Evolutionary conservation across 23 tunicate species (phyloP).

Genomic region (Pegea sp.): DNA sequence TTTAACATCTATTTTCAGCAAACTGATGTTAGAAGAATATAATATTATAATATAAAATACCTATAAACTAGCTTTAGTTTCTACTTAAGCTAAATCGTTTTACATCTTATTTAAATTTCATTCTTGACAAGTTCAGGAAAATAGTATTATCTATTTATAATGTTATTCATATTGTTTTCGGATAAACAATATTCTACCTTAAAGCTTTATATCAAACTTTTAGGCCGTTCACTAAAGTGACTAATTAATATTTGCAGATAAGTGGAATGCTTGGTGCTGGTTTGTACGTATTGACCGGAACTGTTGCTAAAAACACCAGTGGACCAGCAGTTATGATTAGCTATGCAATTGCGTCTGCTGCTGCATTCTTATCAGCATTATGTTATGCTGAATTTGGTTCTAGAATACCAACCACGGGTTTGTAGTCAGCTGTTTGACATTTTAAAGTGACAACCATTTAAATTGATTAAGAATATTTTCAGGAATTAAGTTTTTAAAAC

Average conservation of each 20-base stretch:
- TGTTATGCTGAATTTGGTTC: conserved; percentile 64
- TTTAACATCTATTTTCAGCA: no score
- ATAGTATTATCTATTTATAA: no score
- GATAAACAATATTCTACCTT: no score
- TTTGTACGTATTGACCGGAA: conserved; percentile 38
- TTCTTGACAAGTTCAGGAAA: no score
- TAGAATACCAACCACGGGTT: conserved; percentile 41
- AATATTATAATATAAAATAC: no score
- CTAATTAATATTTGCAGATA: conserved; percentile 4
- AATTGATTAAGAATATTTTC: no score
- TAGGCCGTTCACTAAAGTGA: neutral
- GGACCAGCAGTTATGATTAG: conserved; percentile 37
- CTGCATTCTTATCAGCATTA: conserved; percentile 44
- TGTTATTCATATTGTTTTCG: no score
- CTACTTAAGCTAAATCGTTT: neutral
- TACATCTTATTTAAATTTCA: neutral
- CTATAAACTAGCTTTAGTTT: neutral
- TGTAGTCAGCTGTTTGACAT: no score
- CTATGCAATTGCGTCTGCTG: conserved; percentile 26
- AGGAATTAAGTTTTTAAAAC: no score
- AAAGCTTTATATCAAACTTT: neutral
- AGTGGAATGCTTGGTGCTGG: conserved; percentile 71
- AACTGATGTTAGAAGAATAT: no score
- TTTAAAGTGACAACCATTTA: no score
- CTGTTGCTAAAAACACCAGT: conserved; percentile 33